phyloP scores from a whole-genome alignment of 1,140 invertebrate species.

The Lepidurus couesii region DNA sequence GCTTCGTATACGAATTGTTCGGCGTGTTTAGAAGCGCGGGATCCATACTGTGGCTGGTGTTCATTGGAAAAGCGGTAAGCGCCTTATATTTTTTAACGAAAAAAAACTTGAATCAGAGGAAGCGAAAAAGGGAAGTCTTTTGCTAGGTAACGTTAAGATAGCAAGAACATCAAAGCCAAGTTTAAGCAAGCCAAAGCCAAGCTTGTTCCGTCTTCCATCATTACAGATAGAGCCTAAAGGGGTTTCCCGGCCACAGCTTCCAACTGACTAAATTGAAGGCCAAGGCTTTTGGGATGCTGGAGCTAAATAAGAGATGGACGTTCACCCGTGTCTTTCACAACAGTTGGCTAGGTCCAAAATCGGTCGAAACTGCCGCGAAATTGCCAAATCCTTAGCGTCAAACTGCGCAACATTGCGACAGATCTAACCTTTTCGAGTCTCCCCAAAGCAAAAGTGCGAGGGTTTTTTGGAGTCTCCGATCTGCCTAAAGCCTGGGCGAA shows the following conservation, averaged over 20 bases:
- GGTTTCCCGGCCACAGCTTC: neutral
- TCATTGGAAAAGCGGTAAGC: slow-evolving; percentile 81
- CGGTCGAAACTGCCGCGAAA: too few relatives aligned
- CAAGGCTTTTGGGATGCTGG: neutral
- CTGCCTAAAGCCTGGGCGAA: neutral
- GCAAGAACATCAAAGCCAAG: neutral
- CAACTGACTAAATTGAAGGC: neutral
- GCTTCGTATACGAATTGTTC: slow-evolving; percentile 81
- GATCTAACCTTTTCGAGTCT: too few relatives aligned
- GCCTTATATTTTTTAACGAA: slow-evolving; percentile 11
- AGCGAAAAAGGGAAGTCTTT: neutral
- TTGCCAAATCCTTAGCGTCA: too few relatives aligned
- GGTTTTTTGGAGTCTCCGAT: neutral
- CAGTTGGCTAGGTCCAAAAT: too few relatives aligned
- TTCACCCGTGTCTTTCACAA: too few relatives aligned
- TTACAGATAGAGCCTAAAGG: neutral
- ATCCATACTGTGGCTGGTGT: slow-evolving; percentile 98
- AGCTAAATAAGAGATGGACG: neutral
- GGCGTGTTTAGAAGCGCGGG: slow-evolving; percentile 79
- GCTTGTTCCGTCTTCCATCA: slow-evolving; percentile 15
- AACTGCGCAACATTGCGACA: too few relatives aligned
- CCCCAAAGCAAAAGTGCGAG: neutral
- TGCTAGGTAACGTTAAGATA: neutral
- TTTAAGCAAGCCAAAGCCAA: neutral
- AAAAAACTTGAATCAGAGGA: slow-evolving; percentile 17